Conservation (phyloP, 92 coral and sea anemone species). For the Umimayanthus kanabou region DNA sequence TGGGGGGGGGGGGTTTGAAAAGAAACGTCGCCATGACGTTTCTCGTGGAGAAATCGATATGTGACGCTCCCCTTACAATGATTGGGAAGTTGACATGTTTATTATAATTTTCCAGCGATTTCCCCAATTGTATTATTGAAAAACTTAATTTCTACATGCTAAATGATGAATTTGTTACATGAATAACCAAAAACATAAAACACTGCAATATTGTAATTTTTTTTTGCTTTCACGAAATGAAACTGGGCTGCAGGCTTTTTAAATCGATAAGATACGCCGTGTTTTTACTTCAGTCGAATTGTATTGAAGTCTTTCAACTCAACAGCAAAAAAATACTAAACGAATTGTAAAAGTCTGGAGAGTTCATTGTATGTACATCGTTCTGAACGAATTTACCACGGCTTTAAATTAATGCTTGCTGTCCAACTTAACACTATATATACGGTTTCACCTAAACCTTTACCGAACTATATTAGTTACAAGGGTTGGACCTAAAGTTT, state of each 20-base stretch:
- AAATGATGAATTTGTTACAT: slow-evolving; percentile 7
- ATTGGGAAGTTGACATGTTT: too few relatives aligned
- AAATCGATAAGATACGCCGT: background rate
- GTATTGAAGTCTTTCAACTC: background rate
- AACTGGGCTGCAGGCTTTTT: background rate
- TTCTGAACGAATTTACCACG: background rate
- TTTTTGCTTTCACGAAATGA: background rate
- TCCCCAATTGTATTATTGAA: too few relatives aligned
- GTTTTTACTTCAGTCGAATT: background rate
- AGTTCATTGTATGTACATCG: background rate
- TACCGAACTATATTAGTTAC: too few relatives aligned
- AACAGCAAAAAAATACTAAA: background rate
- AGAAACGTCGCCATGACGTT: too few relatives aligned
- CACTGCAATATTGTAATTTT: background rate
- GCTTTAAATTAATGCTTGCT: background rate
- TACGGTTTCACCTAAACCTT: too few relatives aligned
- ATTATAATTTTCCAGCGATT: too few relatives aligned
- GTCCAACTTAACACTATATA: too few relatives aligned
- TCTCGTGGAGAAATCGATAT: too few relatives aligned
- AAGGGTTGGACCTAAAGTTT: too few relatives aligned
- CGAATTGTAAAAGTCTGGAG: slow-evolving; percentile 3
- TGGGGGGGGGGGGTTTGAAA: too few relatives aligned
- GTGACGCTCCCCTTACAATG: too few relatives aligned
- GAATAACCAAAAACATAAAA: slow-evolving; percentile 2
- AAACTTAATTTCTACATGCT: background rate